These are phyloP conservation scores for Hiodon tergisus DNA, from an alignment of 2,113 vertebrate species.

Conservation along the genomic window DNA sequence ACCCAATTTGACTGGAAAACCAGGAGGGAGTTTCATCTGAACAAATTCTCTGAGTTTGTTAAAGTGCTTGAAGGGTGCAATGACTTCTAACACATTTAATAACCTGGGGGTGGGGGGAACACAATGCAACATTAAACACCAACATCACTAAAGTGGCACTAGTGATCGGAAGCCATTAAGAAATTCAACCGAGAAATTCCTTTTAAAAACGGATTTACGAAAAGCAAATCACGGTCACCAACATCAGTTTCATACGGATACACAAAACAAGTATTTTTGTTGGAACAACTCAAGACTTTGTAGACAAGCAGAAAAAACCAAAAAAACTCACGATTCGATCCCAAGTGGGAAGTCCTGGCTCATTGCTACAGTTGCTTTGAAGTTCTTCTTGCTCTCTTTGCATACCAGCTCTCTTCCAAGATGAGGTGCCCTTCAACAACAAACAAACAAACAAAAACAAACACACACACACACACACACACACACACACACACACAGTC, in stretches of 20 bases:
- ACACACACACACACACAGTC: neutral
- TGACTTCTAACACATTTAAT: constrained; percentile 96
- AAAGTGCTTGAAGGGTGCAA: constrained; percentile 99
- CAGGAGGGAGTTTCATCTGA: constrained; percentile 98
- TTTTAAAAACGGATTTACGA: too few species aligned
- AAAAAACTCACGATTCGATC: constrained; percentile 86
- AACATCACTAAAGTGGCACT: neutral
- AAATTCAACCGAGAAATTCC: neutral
- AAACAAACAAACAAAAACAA: neutral
- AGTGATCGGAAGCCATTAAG: neutral
- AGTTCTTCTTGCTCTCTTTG: constrained; percentile 98
- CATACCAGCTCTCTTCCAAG: constrained; percentile 92
- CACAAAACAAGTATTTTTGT: too few species aligned
- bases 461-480: neutral
- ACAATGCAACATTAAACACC: neutral
- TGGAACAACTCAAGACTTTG: neutral
- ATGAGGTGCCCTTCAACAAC: constrained; percentile 78
- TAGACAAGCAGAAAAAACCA: neutral
- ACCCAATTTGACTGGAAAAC: constrained; percentile 97
- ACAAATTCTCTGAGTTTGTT: constrained; percentile 99
- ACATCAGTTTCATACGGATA: too few species aligned
- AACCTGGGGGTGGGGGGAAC: constrained; percentile 64
- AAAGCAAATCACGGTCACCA: too few species aligned
- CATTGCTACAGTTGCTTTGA: constrained; percentile 98
- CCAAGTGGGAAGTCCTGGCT: constrained; percentile 95